Evolutionary conservation across 2,888 invertebrate species (phyloP).

Genomic region (Congeria kusceri): DNA sequence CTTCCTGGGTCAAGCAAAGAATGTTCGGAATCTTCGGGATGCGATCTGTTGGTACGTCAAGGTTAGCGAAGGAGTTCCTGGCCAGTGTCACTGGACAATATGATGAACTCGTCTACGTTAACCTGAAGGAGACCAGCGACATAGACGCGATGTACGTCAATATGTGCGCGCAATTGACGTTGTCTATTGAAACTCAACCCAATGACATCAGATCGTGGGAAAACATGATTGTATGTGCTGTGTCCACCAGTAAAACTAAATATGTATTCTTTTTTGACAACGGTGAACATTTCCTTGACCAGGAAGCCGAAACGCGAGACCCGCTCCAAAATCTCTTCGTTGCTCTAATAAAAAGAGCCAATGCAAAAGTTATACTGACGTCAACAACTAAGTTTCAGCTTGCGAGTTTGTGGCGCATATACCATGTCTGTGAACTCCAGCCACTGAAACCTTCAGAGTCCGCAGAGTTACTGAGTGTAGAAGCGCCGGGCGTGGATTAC

Average conservation of each 20-base stretch:
- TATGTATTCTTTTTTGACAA: slow-evolving; percentile 64
- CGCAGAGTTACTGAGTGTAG: slow-evolving; percentile 36
- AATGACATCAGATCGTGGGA: slow-evolving; percentile 17
- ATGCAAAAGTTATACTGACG: slow-evolving; percentile 62
- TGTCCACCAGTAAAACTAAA: not conserved
- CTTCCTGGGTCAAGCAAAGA: slow-evolving; percentile 46
- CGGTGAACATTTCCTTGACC: slow-evolving; percentile 60
- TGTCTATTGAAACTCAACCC: slow-evolving; percentile 14
- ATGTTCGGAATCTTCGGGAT: slow-evolving; percentile 67
- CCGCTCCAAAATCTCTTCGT: slow-evolving; percentile 36
- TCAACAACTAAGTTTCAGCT: slow-evolving; percentile 53
- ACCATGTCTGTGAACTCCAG: slow-evolving; percentile 35
- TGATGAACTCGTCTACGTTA: slow-evolving; percentile 19
- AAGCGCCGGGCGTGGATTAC: slow-evolving; percentile 48
- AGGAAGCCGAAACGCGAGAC: slow-evolving; percentile 21
- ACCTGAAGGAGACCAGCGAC: slow-evolving; percentile 17
- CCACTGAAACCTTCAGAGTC: slow-evolving; percentile 51
- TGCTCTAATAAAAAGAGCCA: slow-evolving; percentile 27
- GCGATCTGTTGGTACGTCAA: slow-evolving; percentile 64
- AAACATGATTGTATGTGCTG: slow-evolving; percentile 4
- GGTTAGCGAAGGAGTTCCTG: slow-evolving; percentile 56
- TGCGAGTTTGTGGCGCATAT: slow-evolving; percentile 15
- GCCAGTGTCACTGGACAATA: not conserved
- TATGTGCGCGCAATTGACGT: slow-evolving; percentile 29
- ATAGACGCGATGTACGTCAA: slow-evolving; percentile 19